Evolutionary conservation across 2,113 vertebrate species (phyloP), one percentile per base, ranked within the genome.

Genomic region (Camelus bactrianus): DNA sequence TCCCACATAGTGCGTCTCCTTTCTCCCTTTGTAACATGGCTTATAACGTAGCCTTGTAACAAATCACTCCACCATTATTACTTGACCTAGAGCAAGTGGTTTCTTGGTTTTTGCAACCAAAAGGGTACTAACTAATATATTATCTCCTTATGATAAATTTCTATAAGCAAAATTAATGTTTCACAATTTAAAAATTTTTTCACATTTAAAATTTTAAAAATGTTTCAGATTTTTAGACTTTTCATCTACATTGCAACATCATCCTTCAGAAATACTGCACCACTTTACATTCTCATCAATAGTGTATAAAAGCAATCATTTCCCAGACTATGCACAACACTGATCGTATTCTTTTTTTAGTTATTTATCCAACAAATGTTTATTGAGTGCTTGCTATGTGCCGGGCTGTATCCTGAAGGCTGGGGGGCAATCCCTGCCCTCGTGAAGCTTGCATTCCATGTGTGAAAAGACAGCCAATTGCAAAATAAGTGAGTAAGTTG

Each of bases 391-490:
- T 52, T 50, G 26, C 50, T 54, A 3, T 28, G 14, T 8, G 2
- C 67, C 35, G 30, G 52, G 42, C 52, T 86, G 14, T 58, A 15
- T 76, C n/a, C 54, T 76, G 58, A 82, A 6, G 32, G 7, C 32
- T 93, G 2, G 12, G 17, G 28, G 35, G 26, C 91, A 84, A 32
- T 85, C 35, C 20, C 38, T 70, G 6, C n/a, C 22, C n/a, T 76
- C 3, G 0, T 17, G 35, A 54, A 92, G 72, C n/a, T 85, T 82
- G 46, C 14, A 56, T 86, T 70, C 48, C 58, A 60, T 13, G n/a
- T 60, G 7, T 82, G 76, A 80, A 75, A 93, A 93, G 62, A 95
- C 26, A 94, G 5, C 46, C 26, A 79, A 91, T 50, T 88, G 79
- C 17, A 42, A 92, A 35, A 20, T 70, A 87, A 72, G 58, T 52